A percentile compares a stretch with the other conserved stretches of the same genome.
phyloP scores from a whole-genome alignment of 2,113 vertebrate genomes.

The Australoheros scitulus region DNA sequence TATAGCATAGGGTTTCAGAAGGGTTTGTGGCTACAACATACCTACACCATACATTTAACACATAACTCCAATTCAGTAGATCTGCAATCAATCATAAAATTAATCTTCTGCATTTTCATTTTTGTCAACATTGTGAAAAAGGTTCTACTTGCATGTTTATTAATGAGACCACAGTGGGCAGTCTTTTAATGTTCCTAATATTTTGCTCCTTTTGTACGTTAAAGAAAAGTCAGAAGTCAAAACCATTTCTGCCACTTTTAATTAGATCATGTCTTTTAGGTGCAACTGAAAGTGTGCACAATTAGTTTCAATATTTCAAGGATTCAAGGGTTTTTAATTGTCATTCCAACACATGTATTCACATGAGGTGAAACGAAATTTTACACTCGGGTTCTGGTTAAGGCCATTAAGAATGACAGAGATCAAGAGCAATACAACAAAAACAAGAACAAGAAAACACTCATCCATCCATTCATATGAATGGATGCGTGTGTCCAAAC shows the following conservation, averaged over 20 bases:
- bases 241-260: not conserved
- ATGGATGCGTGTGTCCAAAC: no score
- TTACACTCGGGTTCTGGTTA: not conserved
- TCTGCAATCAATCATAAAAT: not conserved
- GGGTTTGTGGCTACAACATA: no score
- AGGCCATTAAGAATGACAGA: not conserved
- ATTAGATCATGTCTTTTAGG: not conserved
- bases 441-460: no score
- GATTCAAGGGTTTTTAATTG: not conserved
- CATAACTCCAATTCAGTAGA: not conserved
- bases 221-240: not conserved
- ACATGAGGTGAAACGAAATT: not conserved
- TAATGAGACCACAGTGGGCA: not conserved
- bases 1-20: no score
- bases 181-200: not conserved
- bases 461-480: no score
- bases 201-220: fast-evolving
- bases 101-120: not conserved
- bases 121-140: not conserved
- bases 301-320: not conserved
- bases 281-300: no score
- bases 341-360: not conserved
- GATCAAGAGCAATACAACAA: not conserved
- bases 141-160: not conserved
- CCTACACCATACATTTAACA: not conserved